These are phyloP conservation scores for Gryllus bimaculatus DNA, from an alignment of 1,140 invertebrate species.

Conservation along the genomic window DNA sequence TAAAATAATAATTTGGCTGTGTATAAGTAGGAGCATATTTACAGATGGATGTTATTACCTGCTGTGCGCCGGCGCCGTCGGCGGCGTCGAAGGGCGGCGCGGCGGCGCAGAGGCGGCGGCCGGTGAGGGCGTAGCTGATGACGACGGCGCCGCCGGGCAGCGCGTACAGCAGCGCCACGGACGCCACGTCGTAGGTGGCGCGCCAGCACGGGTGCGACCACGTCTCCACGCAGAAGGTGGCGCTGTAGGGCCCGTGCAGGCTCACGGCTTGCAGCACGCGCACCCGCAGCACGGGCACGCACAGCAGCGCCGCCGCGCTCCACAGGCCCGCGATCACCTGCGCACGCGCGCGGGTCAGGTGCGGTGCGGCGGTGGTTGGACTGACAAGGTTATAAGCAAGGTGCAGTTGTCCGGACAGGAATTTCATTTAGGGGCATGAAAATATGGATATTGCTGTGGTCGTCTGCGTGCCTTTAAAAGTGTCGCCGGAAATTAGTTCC, in stretches of 20 bases:
- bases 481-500: no score
- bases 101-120: constrained; percentile 53
- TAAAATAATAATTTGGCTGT: no score
- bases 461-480: no score
- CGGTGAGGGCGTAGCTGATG: constrained; percentile 60
- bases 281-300: constrained; percentile 52
- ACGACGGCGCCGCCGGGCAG: constrained; percentile 62
- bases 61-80: constrained; percentile 44
- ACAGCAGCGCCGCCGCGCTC: constrained; percentile 52
- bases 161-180: constrained; percentile 61
- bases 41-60: constrained; percentile 36
- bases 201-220: constrained; percentile 32
- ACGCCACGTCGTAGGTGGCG: constrained; percentile 48
- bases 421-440: no score
- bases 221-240: constrained; percentile 51
- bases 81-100: constrained; percentile 49
- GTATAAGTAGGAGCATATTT: no score
- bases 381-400: no score
- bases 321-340: constrained; percentile 49
- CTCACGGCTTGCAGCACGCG: constrained; percentile 37
- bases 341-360: no score
- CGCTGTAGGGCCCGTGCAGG: constrained; percentile 28
- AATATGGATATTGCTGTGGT: no score
- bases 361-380: no score
- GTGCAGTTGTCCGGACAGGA: no score